Evolutionary conservation across 2,888 invertebrate genomes (phyloP).

Genomic region (Amiota minor): DNA sequence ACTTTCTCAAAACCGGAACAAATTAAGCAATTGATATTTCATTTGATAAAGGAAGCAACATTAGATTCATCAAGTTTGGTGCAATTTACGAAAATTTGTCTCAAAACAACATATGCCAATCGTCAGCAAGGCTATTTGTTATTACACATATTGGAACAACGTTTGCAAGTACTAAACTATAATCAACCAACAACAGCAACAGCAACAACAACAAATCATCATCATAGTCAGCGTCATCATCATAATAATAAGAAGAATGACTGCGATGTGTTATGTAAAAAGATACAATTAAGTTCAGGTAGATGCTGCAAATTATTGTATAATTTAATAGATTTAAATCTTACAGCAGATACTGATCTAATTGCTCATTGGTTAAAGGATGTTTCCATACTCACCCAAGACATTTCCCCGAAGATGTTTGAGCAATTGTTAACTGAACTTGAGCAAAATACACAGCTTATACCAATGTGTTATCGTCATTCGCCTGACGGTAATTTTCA

Average conservation of each 20-base stretch:
- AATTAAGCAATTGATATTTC: constrained; percentile 51
- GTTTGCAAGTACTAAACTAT: constrained; percentile 59
- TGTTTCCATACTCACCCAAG: constrained; percentile 57
- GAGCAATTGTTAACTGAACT: constrained; percentile 53
- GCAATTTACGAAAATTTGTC: constrained; percentile 57
- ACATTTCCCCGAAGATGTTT: constrained; percentile 66
- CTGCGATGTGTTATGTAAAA: no score
- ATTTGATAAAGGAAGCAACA: constrained; percentile 55
- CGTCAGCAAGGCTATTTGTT: constrained; percentile 60
- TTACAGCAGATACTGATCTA: constrained; percentile 15
- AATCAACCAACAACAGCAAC: constrained; percentile 38
- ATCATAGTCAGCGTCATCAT: constrained; percentile 45
- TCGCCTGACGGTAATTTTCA: constrained; percentile 56
- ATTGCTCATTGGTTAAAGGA: constrained; percentile 52
- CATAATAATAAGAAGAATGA: constrained; percentile 36
- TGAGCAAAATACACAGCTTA: constrained; percentile 55
- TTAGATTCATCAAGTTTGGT: constrained; percentile 51
- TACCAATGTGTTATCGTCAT: constrained; percentile 62
- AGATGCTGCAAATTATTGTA: constrained; percentile 51
- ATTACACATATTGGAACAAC: constrained; percentile 66
- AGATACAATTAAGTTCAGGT: constrained; percentile 29
- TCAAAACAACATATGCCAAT: constrained; percentile 48
- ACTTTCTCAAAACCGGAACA: constrained; percentile 20
- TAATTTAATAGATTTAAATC: constrained; percentile 14
- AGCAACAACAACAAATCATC: constrained; percentile 31